Conservation (phyloP, 2,888 invertebrate species). For the Homarus gammarus region DNA sequence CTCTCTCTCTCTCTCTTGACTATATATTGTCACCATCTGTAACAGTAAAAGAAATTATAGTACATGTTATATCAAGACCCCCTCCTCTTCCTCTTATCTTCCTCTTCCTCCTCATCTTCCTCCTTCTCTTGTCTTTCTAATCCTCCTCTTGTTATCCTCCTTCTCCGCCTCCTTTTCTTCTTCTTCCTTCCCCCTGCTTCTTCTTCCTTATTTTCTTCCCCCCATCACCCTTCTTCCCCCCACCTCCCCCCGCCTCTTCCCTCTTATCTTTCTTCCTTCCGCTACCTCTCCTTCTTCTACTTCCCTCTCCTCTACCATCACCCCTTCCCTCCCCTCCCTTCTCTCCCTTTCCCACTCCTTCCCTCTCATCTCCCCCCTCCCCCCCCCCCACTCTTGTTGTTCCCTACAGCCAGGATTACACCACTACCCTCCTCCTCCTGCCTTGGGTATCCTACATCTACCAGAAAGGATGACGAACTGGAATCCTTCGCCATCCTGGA, state of each 20-base stretch:
- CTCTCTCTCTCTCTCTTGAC: no score
- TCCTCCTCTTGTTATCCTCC: neutral
- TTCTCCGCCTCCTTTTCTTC: neutral
- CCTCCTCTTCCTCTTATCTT: neutral
- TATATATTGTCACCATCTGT: no score
- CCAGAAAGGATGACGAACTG: no score
- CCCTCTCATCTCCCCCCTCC: neutral
- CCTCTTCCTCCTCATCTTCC: neutral
- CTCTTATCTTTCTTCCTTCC: neutral
- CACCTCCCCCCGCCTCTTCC: neutral
- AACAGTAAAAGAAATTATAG: no score
- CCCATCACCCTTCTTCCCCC: neutral
- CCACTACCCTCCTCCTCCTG: neutral
- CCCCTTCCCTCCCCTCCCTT: no score
- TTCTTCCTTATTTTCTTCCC: neutral
- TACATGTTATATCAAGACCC: no score
- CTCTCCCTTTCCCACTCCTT: neutral
- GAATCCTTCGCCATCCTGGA: no score
- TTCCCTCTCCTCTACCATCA: neutral
- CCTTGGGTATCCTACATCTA: no score
- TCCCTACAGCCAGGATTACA: neutral
- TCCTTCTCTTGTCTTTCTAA: neutral
- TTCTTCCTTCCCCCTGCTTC: neutral
- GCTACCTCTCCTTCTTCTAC: neutral
- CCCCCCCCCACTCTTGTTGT: neutral